Evolutionary conservation across 2,797 vertebrate genomes (phyloP).

Genomic region (Sebastes diaconus): DNA sequence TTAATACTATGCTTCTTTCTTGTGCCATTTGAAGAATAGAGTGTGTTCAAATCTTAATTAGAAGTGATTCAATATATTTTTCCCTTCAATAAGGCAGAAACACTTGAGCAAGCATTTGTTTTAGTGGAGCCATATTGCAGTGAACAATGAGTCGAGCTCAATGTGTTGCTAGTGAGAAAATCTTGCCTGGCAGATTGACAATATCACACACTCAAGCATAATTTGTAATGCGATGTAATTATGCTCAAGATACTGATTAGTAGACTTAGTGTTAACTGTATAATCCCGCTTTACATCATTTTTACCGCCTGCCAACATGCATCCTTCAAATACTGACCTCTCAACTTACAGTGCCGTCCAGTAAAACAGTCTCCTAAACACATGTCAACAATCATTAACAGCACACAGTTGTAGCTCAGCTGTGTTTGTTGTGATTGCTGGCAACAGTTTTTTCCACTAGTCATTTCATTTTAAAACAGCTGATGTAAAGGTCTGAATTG

Average conservation of each 20-base stretch:
- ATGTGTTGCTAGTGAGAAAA: slow-evolving; percentile 41
- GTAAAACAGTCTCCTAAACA: slow-evolving; percentile 35
- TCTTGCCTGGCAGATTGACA: slow-evolving; percentile 60
- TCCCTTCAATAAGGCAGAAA: background rate
- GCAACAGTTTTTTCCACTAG: slow-evolving; percentile 10
- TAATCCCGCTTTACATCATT: slow-evolving; percentile 64
- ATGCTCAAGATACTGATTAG: slow-evolving; percentile 62
- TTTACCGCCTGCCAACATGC: slow-evolving; percentile 57
- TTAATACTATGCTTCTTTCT: background rate
- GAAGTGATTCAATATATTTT: background rate
- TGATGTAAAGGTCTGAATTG: slow-evolving; percentile 31
- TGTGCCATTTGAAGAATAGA: background rate
- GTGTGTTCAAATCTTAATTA: background rate
- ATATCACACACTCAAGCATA: slow-evolving; percentile 52
- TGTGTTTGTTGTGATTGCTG: slow-evolving; percentile 53
- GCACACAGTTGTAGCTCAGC: slow-evolving; percentile 39
- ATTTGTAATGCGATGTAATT: slow-evolving; percentile 65
- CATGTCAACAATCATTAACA: slow-evolving; percentile 59
- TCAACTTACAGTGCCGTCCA: slow-evolving; percentile 36
- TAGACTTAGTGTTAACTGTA: slow-evolving; percentile 43
- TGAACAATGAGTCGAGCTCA: slow-evolving; percentile 23
- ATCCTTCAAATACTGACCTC: slow-evolving; percentile 63
- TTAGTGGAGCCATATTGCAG: slow-evolving; percentile 19
- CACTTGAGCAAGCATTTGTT: slow-evolving; percentile 11
- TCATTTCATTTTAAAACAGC: slow-evolving; percentile 43